Conservation (phyloP, 2,888 invertebrate genomes). For the Cheilosia grossa region DNA sequence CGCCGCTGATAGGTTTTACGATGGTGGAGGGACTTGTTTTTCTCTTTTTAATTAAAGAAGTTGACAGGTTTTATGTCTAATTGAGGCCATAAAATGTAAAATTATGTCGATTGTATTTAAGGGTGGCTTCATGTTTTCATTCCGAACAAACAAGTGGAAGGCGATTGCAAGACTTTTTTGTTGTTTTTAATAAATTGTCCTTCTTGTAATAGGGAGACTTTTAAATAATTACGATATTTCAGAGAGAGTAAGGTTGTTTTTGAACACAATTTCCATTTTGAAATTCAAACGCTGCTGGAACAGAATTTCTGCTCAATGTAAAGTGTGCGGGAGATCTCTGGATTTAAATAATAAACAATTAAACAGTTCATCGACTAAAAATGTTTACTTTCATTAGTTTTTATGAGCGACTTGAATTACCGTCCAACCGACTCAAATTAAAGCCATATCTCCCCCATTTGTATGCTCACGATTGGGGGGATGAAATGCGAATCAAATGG, state of each 20-base stretch:
- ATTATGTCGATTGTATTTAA: constrained; percentile 22
- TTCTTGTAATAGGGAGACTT: not conserved
- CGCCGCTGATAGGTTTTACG: constrained; percentile 1
- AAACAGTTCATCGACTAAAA: no score
- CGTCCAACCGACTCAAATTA: constrained; percentile 7
- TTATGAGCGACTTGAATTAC: not conserved
- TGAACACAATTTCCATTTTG: no score
- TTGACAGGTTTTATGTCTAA: constrained; percentile 39
- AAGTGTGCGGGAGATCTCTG: no score
- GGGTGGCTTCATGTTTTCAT: constrained; percentile 20
- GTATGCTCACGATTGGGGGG: constrained; percentile 19
- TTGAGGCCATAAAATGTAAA: constrained; percentile 41
- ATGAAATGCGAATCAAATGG: constrained; percentile 19
- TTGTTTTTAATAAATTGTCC: constrained; percentile 3
- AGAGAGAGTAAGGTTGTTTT: no score
- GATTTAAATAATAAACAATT: no score
- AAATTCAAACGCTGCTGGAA: no score
- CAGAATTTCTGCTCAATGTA: no score
- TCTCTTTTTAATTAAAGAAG: constrained; percentile 53
- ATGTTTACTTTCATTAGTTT: no score
- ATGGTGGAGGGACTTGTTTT: constrained; percentile 2
- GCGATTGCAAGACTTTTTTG: not conserved
- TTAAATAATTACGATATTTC: not conserved
- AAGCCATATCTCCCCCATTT: not conserved
- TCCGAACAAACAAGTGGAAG: not conserved